phyloP scores from a whole-genome alignment of 1,140 invertebrate species.

The Pentalonia nigronervosa region DNA sequence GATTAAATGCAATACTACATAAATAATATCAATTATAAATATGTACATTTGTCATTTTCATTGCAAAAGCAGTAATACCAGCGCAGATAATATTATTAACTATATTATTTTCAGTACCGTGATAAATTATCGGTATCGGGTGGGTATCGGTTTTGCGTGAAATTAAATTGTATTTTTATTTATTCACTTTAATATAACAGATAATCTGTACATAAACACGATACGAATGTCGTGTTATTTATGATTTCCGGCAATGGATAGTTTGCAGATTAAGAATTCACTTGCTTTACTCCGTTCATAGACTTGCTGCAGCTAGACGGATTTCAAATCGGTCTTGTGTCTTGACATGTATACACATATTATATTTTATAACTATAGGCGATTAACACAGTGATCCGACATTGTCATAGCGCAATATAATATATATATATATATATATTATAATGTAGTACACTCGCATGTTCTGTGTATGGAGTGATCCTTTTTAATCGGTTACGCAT shows the following conservation, averaged over 20 bases:
- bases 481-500: no score
- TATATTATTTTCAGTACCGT: neutral
- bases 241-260: neutral
- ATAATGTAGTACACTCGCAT: no score
- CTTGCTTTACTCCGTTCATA: neutral
- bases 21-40: neutral
- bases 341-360: neutral
- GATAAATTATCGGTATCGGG: neutral
- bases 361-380: no score
- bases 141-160: neutral
- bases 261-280: neutral
- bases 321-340: neutral
- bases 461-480: no score
- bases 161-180: neutral
- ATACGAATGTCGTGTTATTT: neutral
- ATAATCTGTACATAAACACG: neutral
- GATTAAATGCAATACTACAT: neutral
- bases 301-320: rapidly evolving
- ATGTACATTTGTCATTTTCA: neutral
- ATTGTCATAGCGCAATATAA: no score
- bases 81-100: neutral
- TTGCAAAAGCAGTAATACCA: neutral
- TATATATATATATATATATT: no score
- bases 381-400: no score
- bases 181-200: neutral